Conservation (phyloP, 2,888 invertebrate genomes). For the Drosophila pullipes region DNA sequence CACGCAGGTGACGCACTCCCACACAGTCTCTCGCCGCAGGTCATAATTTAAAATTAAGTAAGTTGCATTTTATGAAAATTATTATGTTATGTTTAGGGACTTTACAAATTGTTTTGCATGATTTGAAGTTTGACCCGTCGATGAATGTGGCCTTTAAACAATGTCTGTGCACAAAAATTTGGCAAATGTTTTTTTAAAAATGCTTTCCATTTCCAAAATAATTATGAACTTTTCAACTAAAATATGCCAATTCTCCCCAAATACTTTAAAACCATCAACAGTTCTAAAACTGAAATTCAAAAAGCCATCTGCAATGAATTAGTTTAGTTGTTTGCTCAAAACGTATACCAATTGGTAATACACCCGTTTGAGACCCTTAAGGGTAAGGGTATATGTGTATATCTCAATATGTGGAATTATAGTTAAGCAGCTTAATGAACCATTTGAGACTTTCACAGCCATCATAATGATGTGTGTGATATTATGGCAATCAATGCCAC, state of each 20-base stretch:
- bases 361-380: constrained; percentile 23
- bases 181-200: constrained; percentile 13
- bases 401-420: constrained; percentile 43
- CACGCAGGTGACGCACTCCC: constrained; percentile 45
- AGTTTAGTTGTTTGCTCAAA: not conserved
- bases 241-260: not conserved
- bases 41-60: constrained; percentile 15
- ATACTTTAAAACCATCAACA: not conserved
- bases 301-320: not conserved
- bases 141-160: constrained; percentile 41
- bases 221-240: not conserved
- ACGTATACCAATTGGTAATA: constrained; percentile 1
- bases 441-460: constrained; percentile 77
- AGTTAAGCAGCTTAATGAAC: constrained; percentile 77
- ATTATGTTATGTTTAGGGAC: constrained; percentile 1
- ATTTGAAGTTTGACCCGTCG: constrained; percentile 42
- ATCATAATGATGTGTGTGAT: constrained; percentile 77
- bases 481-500: constrained; percentile 75
- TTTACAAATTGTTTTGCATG: constrained; percentile 17
- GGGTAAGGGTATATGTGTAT: constrained; percentile 30
- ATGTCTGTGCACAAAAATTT: constrained; percentile 2
- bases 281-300: not conserved
- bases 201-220: constrained; percentile 16
- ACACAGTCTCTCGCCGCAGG: not conserved
- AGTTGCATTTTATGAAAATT: constrained; percentile 6